A percentile compares a stretch with the other conserved stretches of the same genome.
Conservation (phyloP, 2,797 vertebrate species). For the Pipistrellus kuhlii region DNA sequence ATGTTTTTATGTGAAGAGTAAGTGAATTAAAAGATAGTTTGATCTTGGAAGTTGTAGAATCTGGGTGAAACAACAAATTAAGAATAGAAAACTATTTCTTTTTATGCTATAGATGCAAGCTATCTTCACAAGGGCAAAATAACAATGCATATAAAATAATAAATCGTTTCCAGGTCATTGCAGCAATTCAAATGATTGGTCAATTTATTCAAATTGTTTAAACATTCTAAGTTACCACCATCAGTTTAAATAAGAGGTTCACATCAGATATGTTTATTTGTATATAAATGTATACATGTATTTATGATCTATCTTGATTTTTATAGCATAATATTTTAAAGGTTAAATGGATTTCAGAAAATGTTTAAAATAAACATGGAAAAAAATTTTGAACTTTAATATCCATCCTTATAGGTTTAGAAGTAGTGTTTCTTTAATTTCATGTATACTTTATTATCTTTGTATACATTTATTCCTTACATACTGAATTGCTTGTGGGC, state of each 20-base stretch:
- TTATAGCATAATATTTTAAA: slow-evolving; percentile 25
- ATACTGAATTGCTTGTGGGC: slow-evolving; percentile 47
- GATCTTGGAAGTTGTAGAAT: not conserved
- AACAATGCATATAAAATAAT: slow-evolving; percentile 43
- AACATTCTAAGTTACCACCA: not conserved
- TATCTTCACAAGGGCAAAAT: not conserved
- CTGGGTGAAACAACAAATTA: not conserved
- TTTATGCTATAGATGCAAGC: not conserved
- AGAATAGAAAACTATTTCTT: not conserved
- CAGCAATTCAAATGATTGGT: not conserved
- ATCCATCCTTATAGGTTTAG: not conserved
- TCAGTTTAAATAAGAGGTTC: not conserved
- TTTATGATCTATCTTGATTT: not conserved
- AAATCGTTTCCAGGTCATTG: not conserved
- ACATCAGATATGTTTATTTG: not conserved
- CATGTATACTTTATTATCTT: not conserved
- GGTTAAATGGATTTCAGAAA: slow-evolving; percentile 14
- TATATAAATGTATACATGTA: not conserved
- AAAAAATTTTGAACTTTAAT: not conserved
- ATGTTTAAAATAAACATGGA: not conserved
- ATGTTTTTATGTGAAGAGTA: not conserved
- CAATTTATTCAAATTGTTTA: not conserved
- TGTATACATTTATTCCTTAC: not conserved
- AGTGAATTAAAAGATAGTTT: not conserved
- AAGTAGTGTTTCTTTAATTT: not conserved